A percentile compares a stretch with the other conserved stretches of the same genome.
Evolutionary conservation across 2,113 vertebrate species (phyloP).

Genomic region (Opisthocomus hoazin): DNA sequence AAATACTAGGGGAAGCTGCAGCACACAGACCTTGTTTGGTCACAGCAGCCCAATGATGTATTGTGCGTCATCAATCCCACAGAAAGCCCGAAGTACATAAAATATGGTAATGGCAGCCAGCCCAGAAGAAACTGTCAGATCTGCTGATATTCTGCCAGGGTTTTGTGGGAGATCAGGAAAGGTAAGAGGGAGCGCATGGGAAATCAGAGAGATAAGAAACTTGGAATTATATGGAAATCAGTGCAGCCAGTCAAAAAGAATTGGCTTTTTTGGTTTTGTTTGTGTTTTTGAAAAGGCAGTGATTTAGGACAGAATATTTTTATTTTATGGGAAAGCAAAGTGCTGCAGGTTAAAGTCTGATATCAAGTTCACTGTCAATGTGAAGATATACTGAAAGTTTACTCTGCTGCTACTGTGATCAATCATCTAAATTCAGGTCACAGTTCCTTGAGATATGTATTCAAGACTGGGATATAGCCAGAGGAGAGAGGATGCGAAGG

Average conservation of each 20-base stretch:
- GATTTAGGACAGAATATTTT: constrained; percentile 10
- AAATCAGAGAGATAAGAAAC: constrained; percentile 8
- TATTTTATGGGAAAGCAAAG: constrained; percentile 27
- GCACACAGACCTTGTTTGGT: constrained; percentile 36
- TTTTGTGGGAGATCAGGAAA: constrained; percentile 4
- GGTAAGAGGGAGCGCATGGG: neutral
- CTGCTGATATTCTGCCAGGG: constrained; percentile 30
- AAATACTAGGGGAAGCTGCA: constrained; percentile 23
- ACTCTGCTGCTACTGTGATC: neutral
- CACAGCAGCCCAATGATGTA: constrained; percentile 15
- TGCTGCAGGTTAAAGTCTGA: constrained; percentile 13
- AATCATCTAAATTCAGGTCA: constrained; percentile 3
- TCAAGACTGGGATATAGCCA: neutral
- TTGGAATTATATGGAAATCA: neutral
- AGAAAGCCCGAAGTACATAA: constrained; percentile 27
- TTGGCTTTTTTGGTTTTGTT: neutral
- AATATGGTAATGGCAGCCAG: constrained; percentile 47
- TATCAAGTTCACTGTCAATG: neutral
- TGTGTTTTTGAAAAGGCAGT: neutral
- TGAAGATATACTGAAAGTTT: constrained; percentile 26
- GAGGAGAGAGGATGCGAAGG: neutral
- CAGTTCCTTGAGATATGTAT: constrained; percentile 7
- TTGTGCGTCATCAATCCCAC: constrained; percentile 30
- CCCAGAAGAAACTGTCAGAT: constrained; percentile 23
- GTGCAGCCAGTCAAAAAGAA: neutral